Base-by-base conservation (phyloP, 2,113 vertebrate species). In the Brienomyrus brachyistius region DNA sequence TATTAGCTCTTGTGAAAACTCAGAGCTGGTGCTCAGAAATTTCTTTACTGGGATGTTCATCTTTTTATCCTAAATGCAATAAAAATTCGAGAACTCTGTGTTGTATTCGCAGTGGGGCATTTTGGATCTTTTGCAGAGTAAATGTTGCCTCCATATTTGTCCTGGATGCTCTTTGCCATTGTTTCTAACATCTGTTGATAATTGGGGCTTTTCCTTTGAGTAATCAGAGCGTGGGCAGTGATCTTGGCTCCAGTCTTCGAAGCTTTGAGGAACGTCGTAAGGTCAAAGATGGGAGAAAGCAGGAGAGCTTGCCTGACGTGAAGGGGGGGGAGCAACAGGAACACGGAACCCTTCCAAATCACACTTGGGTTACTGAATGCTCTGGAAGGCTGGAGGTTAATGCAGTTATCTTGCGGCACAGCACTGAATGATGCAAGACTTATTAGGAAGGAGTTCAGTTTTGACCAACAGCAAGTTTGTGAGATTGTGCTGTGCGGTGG, bases 181-280 rank as follows among this genome's bases (percentile, higher is more conserved):
- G 88, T 88, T 66, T 48, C 5, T 62, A 62, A 74, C 88, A 88
- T 88, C 88, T 88, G 88, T 88, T 74, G 88, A 88, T 88, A 66
- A 88, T 88, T 88, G 59, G 66, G n/a, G 27, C 45, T 88, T 88
- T 88, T 88, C 88, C 88, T 88, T 74, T 88, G 45, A 66, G 88
- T 74, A 50, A 77, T 74, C 88, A 77, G 66, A 88, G 45, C 47
- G 43, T 88, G 62, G 88, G 45, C 62, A 74, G 66, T 19, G 62
- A 50, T 74, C 88, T 19, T 80, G 74, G 35, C 74, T 80, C 35
- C 5, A 19, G 74, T 43, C 74, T 19, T 43, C 7, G 15, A 43
- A 43, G 74, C 74, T 80, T 1, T 40, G 13, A 80, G 35, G 74
- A 80, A 80, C 31, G 5, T 43, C 17, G 40, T 17, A 80, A 80